phyloP scores from a whole-genome alignment of 2,888 invertebrate genomes.

The Sepiola atlantica region DNA sequence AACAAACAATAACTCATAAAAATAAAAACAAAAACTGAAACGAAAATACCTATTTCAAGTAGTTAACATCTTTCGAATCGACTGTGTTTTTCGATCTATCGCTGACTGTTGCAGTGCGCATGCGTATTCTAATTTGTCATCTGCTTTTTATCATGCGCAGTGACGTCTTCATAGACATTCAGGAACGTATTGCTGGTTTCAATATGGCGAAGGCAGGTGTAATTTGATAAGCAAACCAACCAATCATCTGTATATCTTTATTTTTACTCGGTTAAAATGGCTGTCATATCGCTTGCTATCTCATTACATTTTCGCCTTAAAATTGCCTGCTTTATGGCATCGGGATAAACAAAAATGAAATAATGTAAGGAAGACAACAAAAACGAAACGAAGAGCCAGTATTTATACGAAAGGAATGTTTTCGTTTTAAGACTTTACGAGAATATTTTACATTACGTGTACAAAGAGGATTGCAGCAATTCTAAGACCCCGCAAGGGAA shows the following conservation, averaged over 20 bases:
- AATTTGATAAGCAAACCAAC: not conserved
- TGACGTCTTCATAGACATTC: not conserved
- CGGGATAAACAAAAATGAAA: not conserved
- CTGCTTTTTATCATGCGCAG: not conserved
- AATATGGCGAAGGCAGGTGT: not conserved
- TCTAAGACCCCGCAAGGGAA: not conserved
- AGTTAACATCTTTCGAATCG: not conserved
- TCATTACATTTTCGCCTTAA: not conserved
- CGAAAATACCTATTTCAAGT: no score
- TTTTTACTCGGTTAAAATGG: not conserved
- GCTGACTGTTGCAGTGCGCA: not conserved
- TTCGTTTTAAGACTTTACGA: not conserved
- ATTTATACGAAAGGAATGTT: not conserved
- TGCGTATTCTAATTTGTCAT: not conserved
- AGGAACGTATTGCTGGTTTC: not conserved
- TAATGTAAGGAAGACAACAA: not conserved
- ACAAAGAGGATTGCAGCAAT: not conserved
- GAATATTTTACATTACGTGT: not conserved
- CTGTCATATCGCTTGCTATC: not conserved
- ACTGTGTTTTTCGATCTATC: not conserved
- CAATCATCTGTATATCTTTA: not conserved
- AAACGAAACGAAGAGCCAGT: not conserved
- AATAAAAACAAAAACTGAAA: no score
- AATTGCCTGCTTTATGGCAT: not conserved
- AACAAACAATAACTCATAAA: no score